Conservation (phyloP, 2,113 vertebrate species). For the Pelecanoides urinatrix region DNA sequence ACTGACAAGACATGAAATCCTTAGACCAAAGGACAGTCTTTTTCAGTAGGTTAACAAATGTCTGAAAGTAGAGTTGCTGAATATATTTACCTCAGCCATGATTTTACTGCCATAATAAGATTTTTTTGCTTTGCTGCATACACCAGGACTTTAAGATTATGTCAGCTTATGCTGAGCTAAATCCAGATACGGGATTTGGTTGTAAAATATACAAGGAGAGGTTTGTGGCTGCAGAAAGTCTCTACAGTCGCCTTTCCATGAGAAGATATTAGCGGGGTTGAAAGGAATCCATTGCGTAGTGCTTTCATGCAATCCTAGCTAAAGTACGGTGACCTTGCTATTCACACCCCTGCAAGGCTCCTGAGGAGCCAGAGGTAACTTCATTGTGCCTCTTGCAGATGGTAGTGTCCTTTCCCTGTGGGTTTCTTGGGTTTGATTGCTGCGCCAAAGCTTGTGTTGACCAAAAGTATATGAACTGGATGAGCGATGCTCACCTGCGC, state of each 20-base stretch:
- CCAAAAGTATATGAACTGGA: not conserved
- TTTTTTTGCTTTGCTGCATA: constrained; percentile 23
- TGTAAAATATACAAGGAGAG: constrained; percentile 43
- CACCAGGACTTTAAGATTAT: constrained; percentile 47
- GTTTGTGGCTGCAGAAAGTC: constrained; percentile 18
- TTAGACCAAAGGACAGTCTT: not conserved
- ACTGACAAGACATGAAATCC: not conserved
- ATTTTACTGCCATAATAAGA: constrained; percentile 35
- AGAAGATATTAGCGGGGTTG: not conserved
- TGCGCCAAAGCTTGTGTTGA: not conserved
- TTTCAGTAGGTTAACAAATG: not conserved
- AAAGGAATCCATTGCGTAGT: not conserved
- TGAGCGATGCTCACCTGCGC: rapidly evolving
- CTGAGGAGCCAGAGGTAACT: not conserved
- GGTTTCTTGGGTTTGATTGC: not conserved
- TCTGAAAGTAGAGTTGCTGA: not conserved
- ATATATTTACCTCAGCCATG: constrained; percentile 15
- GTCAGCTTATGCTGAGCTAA: constrained; percentile 35
- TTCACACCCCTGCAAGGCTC: not conserved
- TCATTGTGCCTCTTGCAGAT: not conserved
- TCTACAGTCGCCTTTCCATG: not conserved
- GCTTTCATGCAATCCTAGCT: not conserved
- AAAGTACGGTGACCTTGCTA: not conserved
- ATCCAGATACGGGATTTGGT: not conserved
- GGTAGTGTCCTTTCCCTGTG: not conserved